Conservation (phyloP, 2,888 invertebrate genomes). For the Exephanes ischioxanthus region DNA sequence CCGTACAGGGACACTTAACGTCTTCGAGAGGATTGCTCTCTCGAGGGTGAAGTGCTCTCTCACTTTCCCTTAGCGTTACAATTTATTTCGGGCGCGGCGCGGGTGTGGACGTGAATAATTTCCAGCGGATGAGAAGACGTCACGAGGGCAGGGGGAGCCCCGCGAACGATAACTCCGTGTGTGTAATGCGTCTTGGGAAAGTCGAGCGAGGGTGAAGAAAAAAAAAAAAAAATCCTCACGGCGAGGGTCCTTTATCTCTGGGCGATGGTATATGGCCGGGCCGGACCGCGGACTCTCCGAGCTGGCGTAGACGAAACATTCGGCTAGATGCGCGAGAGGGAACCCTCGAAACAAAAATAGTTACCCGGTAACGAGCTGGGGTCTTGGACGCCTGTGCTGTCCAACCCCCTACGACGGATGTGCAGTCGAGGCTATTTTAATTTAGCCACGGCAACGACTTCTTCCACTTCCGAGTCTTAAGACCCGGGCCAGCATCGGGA, state of each 20-base stretch:
- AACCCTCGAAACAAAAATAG: slow-evolving; percentile 76
- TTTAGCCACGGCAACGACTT: slow-evolving; percentile 62
- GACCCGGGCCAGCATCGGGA: neutral
- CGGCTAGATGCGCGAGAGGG: slow-evolving; percentile 35
- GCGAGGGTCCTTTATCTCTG: slow-evolving; percentile 23
- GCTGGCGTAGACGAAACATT: slow-evolving; percentile 37
- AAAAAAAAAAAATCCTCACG: slow-evolving; percentile 6
- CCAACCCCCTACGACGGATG: slow-evolving; percentile 50
- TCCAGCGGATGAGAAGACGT: slow-evolving; percentile 61
- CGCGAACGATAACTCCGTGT: slow-evolving; percentile 36
- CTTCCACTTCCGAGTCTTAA: slow-evolving; percentile 15
- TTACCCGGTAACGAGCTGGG: slow-evolving; percentile 64
- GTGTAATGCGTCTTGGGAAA: slow-evolving; percentile 66
- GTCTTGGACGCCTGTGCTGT: slow-evolving; percentile 36
- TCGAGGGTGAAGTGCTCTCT: slow-evolving; percentile 50
- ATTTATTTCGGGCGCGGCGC: slow-evolving; percentile 73
- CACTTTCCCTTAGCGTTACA: slow-evolving; percentile 47
- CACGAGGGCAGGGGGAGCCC: slow-evolving; percentile 24
- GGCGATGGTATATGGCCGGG: neutral
- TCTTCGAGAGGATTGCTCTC: slow-evolving; percentile 29
- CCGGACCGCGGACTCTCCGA: neutral
- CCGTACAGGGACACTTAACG: slow-evolving; percentile 40
- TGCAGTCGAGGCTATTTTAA: slow-evolving; percentile 75
- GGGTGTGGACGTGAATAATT: slow-evolving; percentile 67
- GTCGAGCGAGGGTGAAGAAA: slow-evolving; percentile 26